Base-by-base conservation (phyloP, 1,140 invertebrate species). In the Drosophila pruinosa region DNA sequence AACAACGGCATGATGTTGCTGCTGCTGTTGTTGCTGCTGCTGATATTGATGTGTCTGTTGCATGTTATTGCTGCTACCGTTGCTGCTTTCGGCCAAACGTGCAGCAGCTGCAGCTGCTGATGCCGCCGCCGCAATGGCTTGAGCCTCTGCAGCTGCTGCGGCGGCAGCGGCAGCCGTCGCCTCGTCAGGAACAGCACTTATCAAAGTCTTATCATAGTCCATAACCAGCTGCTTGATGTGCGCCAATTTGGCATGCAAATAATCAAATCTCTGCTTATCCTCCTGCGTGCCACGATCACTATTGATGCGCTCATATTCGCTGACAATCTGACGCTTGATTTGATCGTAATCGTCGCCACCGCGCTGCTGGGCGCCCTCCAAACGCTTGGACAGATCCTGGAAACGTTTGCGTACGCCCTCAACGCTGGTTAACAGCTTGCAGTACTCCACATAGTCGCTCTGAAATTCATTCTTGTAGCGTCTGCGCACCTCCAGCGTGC, bases 381-480 rank as follows among this genome's bases (percentile, higher is more conserved):
- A 45, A 21, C 89, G 89, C 39, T 83, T 76, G 22, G 90, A 94
- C 22, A 98, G 92, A 53, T 94, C 92, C 61, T 93, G 94, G 92
- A 98, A 98, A 53, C 94, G 93, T 72, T 93, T 93, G 12, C 96
- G 94, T 10, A 97, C 96, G 75, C 94, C 93, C 67, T 96, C 95
- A 4, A 98, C 94, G 67, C 95, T 93, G 43, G 93, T 92, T 92
- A 98, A 95, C 67, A 98, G 92, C 75, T 93, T 91, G 77, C 94
- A 92, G 92, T 98, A 98, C 92, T 98, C 97, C 50, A 93, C 93
- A 92, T 97, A 98, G 85, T 97, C 94, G 59, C 93, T 93, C 89
- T 96, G 95, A 91, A 98, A 98, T 90, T 98, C 97, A 70, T 94
- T 93, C 92, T 97, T 98, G 92, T 98, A 98, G 76, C 94, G 93